Evolutionary conservation across 2,888 invertebrate genomes (phyloP).

Genomic region (Halocaridina rubra): DNA sequence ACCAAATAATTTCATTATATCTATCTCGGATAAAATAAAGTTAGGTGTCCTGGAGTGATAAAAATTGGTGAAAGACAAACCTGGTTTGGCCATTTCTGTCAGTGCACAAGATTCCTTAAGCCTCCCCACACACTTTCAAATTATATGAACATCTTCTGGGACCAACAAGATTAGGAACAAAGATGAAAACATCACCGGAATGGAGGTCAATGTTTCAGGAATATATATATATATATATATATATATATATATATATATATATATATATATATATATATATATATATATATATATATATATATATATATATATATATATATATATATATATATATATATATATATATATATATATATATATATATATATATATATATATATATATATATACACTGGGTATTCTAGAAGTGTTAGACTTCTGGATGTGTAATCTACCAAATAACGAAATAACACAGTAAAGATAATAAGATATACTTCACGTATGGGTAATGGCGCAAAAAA

Average conservation of each 20-base stretch:
- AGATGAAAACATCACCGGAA: conserved; percentile 58
- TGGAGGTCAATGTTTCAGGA: conserved; percentile 50
- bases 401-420: too few species aligned
- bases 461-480: too few species aligned
- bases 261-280: background rate
- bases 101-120: conserved; percentile 45
- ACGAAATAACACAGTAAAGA: too few species aligned
- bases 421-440: too few species aligned
- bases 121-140: conserved; percentile 58
- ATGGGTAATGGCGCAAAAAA: too few species aligned
- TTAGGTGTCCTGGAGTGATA: too few species aligned
- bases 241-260: background rate
- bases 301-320: background rate
- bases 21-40: too few species aligned
- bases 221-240: conserved; percentile 36
- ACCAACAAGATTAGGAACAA: conserved; percentile 56
- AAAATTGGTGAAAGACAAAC: too few species aligned
- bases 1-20: too few species aligned
- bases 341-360: background rate
- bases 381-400: too few species aligned
- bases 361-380: conserved; percentile 9
- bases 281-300: background rate
- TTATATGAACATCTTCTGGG: conserved; percentile 54
- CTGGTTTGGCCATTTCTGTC: conserved; percentile 33
- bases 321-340: background rate